Evolutionary conservation across 2,113 vertebrate species (phyloP).

Genomic region (Hypomesus transpacificus): DNA sequence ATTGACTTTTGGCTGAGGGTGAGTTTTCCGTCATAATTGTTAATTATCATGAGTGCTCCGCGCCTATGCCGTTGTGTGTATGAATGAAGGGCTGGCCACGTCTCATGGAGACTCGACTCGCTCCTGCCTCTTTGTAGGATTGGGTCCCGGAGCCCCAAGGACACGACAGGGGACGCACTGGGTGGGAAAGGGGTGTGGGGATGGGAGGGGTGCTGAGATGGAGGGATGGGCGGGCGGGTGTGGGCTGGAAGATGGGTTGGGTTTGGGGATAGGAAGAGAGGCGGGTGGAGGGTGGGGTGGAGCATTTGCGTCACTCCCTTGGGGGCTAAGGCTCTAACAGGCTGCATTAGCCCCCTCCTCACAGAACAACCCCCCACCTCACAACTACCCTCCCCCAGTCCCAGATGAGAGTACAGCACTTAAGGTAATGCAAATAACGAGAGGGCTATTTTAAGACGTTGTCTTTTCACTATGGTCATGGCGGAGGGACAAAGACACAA

Average conservation of each 20-base stretch:
- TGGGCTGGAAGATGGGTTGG: too few species aligned
- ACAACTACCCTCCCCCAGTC: slow-evolving; percentile 8
- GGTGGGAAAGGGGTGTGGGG: slow-evolving; percentile 36
- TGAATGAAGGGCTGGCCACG: slow-evolving; percentile 23
- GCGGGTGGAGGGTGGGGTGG: slow-evolving; percentile 34
- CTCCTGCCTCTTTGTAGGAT: slow-evolving; percentile 62
- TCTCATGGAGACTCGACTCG: not conserved
- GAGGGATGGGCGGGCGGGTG: not conserved
- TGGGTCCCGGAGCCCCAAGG: slow-evolving; percentile 67
- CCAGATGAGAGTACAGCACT: slow-evolving; percentile 62
- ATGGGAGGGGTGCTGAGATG: not conserved
- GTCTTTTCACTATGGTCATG: slow-evolving; percentile 56
- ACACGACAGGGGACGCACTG: slow-evolving; percentile 53
- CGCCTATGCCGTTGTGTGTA: slow-evolving; percentile 63
- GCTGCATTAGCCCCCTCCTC: slow-evolving; percentile 25
- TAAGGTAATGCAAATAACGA: slow-evolving; percentile 70
- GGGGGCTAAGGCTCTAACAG: slow-evolving; percentile 28
- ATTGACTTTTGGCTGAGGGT: slow-evolving; percentile 60
- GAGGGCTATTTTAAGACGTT: slow-evolving; percentile 67
- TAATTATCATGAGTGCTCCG: slow-evolving; percentile 73
- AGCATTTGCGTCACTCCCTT: slow-evolving; percentile 53
- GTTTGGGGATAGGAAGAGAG: too few species aligned
- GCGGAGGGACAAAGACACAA: slow-evolving; percentile 58
- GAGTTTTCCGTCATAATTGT: slow-evolving; percentile 65
- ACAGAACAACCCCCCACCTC: slow-evolving; percentile 5